phyloP scores from a whole-genome alignment of 2,113 vertebrate genomes.

The Sceloporus undulatus region DNA sequence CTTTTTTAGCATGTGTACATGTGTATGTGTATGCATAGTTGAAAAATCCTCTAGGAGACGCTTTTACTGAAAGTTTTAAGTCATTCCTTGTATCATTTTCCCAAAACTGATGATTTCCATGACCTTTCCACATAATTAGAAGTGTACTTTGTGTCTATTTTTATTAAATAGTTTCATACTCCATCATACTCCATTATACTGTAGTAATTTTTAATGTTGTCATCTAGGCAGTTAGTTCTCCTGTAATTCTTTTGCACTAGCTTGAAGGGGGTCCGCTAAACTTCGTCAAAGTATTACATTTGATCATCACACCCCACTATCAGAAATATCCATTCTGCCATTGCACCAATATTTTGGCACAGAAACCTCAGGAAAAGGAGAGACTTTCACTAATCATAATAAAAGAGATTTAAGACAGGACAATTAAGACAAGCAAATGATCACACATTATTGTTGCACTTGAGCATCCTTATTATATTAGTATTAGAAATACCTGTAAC shows the following conservation, averaged over 20 bases:
- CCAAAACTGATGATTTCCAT: slow-evolving; percentile 72
- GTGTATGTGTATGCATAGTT: slow-evolving; percentile 57
- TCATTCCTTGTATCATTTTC: slow-evolving; percentile 68
- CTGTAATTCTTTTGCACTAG: slow-evolving; percentile 31
- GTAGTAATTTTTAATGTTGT: slow-evolving; percentile 51
- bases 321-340: slow-evolving; percentile 44
- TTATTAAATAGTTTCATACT: slow-evolving; percentile 67
- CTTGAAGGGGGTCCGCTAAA: slow-evolving; percentile 19
- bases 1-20: background rate
- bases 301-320: slow-evolving; percentile 26
- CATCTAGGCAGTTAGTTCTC: slow-evolving; percentile 47
- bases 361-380: slow-evolving; percentile 52
- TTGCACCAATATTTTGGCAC: slow-evolving; percentile 54
- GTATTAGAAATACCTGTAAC: slow-evolving; percentile 51
- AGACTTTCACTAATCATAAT: slow-evolving; percentile 50
- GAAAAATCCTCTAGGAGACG: slow-evolving; percentile 75
- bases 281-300: slow-evolving; percentile 47
- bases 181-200: slow-evolving; percentile 46
- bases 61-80: slow-evolving; percentile 80
- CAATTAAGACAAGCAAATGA: slow-evolving; percentile 54
- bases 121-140: slow-evolving; percentile 76
- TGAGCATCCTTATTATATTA: slow-evolving; percentile 37
- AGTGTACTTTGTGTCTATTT: slow-evolving; percentile 62
- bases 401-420: slow-evolving; percentile 52
- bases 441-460: slow-evolving; percentile 40